phyloP scores from a whole-genome alignment of 1,140 invertebrate species.

The Eciton burchellii region DNA sequence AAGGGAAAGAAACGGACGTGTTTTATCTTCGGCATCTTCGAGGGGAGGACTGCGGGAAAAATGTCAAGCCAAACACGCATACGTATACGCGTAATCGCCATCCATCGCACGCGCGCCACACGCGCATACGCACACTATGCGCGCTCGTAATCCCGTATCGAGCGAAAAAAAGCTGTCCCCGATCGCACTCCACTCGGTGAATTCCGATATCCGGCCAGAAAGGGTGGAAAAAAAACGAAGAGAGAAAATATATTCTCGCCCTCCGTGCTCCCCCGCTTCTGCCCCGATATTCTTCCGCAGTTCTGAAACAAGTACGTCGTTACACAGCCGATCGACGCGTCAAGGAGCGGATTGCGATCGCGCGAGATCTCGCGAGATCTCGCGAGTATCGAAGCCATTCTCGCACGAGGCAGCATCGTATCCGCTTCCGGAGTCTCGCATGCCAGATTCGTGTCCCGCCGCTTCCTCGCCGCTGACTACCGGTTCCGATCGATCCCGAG shows the following conservation, averaged over 20 bases:
- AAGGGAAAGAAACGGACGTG: slow-evolving; percentile 65
- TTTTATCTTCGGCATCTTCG: slow-evolving; percentile 65
- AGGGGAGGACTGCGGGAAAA: slow-evolving; percentile 52
- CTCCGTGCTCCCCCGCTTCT: not conserved
- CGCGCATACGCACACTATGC: not conserved
- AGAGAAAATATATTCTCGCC: slow-evolving; percentile 19
- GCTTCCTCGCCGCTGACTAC: too few relatives aligned
- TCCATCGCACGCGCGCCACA: not conserved
- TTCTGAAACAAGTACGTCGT: not conserved
- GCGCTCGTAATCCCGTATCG: slow-evolving; percentile 34
- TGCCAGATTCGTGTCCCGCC: not conserved
- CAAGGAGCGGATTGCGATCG: not conserved
- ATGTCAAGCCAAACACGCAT: slow-evolving; percentile 24
- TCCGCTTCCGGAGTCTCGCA: not conserved
- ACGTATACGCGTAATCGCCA: not conserved
- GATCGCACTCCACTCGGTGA: slow-evolving; percentile 2
- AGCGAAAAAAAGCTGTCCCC: slow-evolving; percentile 28
- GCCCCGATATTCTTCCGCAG: not conserved
- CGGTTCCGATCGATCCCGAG: too few relatives aligned
- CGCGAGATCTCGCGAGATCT: slow-evolving; percentile 3
- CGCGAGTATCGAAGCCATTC: slow-evolving; percentile 10
- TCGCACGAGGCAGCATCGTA: not conserved
- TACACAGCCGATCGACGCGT: not conserved
- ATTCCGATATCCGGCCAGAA: slow-evolving; percentile 1
- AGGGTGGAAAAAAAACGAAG: not conserved